Evolutionary conservation across 2,888 invertebrate genomes (phyloP).

Genomic region (Malacosoma neustria): DNA sequence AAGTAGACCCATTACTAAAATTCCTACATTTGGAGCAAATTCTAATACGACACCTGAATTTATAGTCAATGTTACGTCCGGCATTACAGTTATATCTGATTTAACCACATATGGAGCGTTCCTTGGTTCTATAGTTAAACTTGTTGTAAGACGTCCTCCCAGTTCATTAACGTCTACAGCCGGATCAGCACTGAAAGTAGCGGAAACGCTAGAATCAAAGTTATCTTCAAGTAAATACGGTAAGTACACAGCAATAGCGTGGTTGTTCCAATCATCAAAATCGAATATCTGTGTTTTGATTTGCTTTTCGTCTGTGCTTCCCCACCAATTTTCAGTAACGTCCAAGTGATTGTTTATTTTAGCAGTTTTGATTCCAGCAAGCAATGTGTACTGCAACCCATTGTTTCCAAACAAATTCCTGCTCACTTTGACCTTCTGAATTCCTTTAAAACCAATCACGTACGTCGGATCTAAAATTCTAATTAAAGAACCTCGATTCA

Average conservation of each 20-base stretch:
- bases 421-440: slow-evolving; percentile 93
- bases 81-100: slow-evolving; percentile 98
- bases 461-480: slow-evolving; percentile 79
- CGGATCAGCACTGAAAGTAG: slow-evolving; percentile 75
- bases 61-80: slow-evolving; percentile 89
- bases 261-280: slow-evolving; percentile 99
- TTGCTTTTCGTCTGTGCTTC: slow-evolving; percentile 80
- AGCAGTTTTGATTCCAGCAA: slow-evolving; percentile 94
- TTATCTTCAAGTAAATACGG: slow-evolving; percentile 89
- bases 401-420: slow-evolving; percentile 92
- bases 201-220: slow-evolving; percentile 84
- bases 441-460: slow-evolving; percentile 93
- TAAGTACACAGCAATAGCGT: slow-evolving; percentile 91
- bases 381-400: slow-evolving; percentile 88
- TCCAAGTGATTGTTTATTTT: slow-evolving; percentile 90
- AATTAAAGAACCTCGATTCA: slow-evolving; percentile 43
- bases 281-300: slow-evolving; percentile 94
- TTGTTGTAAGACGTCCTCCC: slow-evolving; percentile 84
- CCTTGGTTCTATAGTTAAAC: slow-evolving; percentile 78
- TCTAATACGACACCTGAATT: slow-evolving; percentile 93
- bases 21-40: slow-evolving; percentile 96
- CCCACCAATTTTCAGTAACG: slow-evolving; percentile 98
- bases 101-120: slow-evolving; percentile 84
- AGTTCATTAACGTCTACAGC: slow-evolving; percentile 78
- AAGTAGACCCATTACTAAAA: slow-evolving; percentile 93